phyloP scores from a whole-genome alignment of 2,888 invertebrate genomes.

The Hesperia comma region DNA sequence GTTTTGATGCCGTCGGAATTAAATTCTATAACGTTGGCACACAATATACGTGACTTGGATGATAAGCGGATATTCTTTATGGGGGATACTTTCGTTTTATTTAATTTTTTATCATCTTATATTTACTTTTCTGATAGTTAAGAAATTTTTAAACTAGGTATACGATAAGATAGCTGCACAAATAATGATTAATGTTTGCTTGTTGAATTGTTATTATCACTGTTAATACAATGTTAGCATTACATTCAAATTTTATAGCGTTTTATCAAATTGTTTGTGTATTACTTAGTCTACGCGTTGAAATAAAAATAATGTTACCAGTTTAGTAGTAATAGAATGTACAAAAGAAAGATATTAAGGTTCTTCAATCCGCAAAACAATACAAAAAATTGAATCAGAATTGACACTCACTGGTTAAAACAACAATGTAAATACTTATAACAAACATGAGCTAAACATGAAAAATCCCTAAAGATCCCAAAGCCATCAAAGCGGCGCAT shows the following conservation, averaged over 20 bases:
- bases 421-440: background rate
- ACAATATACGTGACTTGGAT: conserved; percentile 49
- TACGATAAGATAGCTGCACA: conserved; percentile 13
- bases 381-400: background rate
- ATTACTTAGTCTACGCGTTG: no score
- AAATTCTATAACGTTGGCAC: conserved; percentile 48
- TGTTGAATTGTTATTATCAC: conserved; percentile 5
- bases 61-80: conserved; percentile 29
- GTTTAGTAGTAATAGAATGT: no score
- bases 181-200: conserved; percentile 25
- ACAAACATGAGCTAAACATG: conserved; percentile 6
- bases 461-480: conserved; percentile 40
- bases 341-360: no score
- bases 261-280: no score
- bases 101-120: conserved; percentile 23
- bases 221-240: background rate
- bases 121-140: conserved; percentile 17
- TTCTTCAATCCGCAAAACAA: no score
- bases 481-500: conserved; percentile 60
- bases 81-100: conserved; percentile 25
- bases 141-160: conserved; percentile 31
- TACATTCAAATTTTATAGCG: no score
- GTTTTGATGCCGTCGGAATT: conserved; percentile 40
- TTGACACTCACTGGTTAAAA: background rate
- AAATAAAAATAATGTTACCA: no score